phyloP scores from a whole-genome alignment of 2,888 invertebrate genomes.

The Eustalomyia histrio region DNA sequence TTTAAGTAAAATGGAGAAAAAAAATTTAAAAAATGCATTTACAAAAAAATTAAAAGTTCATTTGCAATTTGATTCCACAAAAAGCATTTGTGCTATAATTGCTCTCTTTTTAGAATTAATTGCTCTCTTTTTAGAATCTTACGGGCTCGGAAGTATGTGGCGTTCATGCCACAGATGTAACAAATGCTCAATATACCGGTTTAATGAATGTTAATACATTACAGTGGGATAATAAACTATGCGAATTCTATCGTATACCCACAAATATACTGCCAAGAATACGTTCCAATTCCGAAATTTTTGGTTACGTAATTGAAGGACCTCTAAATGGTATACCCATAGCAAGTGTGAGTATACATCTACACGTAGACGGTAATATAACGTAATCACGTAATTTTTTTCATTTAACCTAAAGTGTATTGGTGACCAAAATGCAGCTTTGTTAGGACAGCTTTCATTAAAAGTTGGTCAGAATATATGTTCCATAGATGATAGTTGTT shows the following conservation, averaged over 20 bases:
- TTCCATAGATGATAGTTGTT: conserved; percentile 97
- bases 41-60: too few relatives aligned
- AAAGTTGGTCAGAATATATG: conserved; percentile 94
- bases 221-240: conserved; percentile 93
- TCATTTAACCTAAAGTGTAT: conserved; percentile 83
- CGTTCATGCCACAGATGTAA: conserved; percentile 95
- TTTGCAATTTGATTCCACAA: too few relatives aligned
- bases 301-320: conserved; percentile 88
- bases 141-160: conserved; percentile 83
- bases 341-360: conserved; percentile 86
- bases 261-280: conserved; percentile 91
- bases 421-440: conserved; percentile 97
- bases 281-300: conserved; percentile 94
- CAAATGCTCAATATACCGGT: conserved; percentile 97
- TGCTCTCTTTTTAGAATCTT: conserved; percentile 81
- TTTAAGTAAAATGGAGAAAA: too few relatives aligned
- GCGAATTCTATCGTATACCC: conserved; percentile 94
- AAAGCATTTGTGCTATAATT: too few relatives aligned
- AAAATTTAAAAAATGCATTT: too few relatives aligned
- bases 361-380: not conserved
- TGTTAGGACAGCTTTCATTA: conserved; percentile 95
- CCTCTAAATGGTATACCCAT: conserved; percentile 90
- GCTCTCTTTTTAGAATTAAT: too few relatives aligned
- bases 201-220: conserved; percentile 95
- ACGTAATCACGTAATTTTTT: too few relatives aligned